phyloP scores from a whole-genome alignment of 2,797 vertebrate genomes.

The Sebastes trivittatus region DNA sequence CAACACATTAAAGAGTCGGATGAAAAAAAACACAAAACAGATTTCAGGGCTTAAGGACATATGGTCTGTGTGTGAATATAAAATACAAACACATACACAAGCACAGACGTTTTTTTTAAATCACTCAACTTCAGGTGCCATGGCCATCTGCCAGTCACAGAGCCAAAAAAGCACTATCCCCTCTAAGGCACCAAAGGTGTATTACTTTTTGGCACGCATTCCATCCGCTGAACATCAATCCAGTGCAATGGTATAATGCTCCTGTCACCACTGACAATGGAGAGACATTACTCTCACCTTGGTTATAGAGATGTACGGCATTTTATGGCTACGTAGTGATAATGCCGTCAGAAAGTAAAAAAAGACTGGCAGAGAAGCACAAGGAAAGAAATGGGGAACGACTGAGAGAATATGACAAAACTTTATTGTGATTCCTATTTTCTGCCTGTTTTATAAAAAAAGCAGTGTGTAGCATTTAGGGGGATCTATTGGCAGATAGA shows the following conservation, averaged over 20 bases:
- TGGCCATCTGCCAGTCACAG: constrained; percentile 65
- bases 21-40: background rate
- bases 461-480: too few relatives aligned
- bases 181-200: constrained; percentile 41
- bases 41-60: background rate
- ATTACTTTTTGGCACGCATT: constrained; percentile 54
- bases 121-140: constrained; percentile 42
- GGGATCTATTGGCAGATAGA: too few relatives aligned
- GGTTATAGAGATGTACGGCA: constrained; percentile 53
- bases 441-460: background rate
- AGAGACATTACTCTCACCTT: constrained; percentile 56
- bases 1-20: background rate
- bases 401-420: background rate
- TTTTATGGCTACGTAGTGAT: constrained; percentile 51
- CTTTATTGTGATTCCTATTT: background rate
- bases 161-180: constrained; percentile 54
- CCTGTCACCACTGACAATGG: constrained; percentile 62
- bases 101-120: constrained; percentile 17
- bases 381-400: background rate
- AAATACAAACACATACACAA: constrained; percentile 9
- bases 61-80: background rate
- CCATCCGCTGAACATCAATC: constrained; percentile 61
- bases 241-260: constrained; percentile 44
- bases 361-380: background rate
- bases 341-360: constrained; percentile 34